A percentile compares a stretch with the other conserved stretches of the same genome.
Conservation (phyloP, 2,888 invertebrate genomes). For the Luperina testacea region DNA sequence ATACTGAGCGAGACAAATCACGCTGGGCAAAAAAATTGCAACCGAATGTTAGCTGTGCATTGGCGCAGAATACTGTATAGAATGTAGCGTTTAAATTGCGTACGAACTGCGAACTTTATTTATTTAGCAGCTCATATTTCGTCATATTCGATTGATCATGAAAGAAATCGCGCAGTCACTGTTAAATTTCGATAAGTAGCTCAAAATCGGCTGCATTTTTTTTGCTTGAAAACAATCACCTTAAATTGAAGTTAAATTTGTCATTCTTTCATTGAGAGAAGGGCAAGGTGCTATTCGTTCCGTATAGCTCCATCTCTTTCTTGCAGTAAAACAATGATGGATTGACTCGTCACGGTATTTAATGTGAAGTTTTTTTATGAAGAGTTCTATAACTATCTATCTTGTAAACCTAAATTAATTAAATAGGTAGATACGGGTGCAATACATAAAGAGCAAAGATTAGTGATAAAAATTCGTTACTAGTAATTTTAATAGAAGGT, state of each 20-base stretch:
- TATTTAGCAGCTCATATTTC: neutral
- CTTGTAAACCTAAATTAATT: slow-evolving; percentile 47
- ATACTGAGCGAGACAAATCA: neutral
- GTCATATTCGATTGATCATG: neutral
- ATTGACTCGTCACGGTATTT: neutral
- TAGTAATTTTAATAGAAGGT: slow-evolving; percentile 57
- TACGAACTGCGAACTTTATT: neutral
- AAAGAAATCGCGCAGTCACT: neutral
- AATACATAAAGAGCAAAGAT: slow-evolving; percentile 61
- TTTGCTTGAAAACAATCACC: neutral
- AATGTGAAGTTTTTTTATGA: slow-evolving; percentile 12
- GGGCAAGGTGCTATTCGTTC: neutral
- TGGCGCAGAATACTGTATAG: neutral
- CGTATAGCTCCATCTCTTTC: slow-evolving; percentile 8
- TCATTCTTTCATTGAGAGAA: slow-evolving; percentile 8
- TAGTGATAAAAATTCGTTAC: slow-evolving; percentile 63
- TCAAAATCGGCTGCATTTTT: neutral
- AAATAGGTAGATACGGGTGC: slow-evolving; percentile 65
- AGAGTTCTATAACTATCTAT: slow-evolving; percentile 31
- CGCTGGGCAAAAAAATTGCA: neutral
- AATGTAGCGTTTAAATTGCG: neutral
- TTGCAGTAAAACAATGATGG: neutral
- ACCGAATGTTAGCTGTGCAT: neutral
- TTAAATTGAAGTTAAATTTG: neutral
- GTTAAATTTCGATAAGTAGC: neutral